phyloP scores from a whole-genome alignment of 2,797 vertebrate species.

The Melanotaenia parkinsoni region DNA sequence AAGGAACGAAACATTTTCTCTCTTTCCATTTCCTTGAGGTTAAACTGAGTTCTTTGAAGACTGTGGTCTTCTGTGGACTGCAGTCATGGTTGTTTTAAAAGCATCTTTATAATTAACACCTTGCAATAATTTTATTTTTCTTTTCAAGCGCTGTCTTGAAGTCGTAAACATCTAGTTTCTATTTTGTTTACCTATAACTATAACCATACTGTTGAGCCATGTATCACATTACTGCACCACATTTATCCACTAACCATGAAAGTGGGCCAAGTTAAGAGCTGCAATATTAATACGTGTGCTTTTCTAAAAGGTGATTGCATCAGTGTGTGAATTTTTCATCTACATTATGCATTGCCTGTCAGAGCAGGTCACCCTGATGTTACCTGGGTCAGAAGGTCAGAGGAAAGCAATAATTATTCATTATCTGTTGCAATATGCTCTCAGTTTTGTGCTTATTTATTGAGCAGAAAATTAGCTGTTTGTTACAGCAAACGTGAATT shows the following conservation, averaged over 20 bases:
- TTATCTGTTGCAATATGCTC: constrained; percentile 30
- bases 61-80: neutral
- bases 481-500: constrained; percentile 10
- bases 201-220: constrained; percentile 1
- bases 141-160: neutral
- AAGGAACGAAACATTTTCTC: neutral
- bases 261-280: neutral
- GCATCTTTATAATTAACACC: constrained; percentile 35
- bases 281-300: neutral
- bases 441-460: constrained; percentile 13
- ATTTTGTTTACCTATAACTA: constrained; percentile 8
- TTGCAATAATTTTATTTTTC: neutral
- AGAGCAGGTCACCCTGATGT: constrained; percentile 11
- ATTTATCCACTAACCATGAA: neutral
- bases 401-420: constrained; percentile 65
- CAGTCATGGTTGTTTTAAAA: constrained; percentile 19
- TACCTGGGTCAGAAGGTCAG: constrained; percentile 44
- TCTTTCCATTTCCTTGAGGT: constrained; percentile 26
- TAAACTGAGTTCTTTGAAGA: constrained; percentile 45
- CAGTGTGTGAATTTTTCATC: constrained; percentile 44
- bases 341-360: constrained; percentile 28
- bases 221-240: neutral
- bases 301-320: neutral
- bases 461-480: constrained; percentile 29
- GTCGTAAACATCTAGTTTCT: neutral